Percentiles rank a stretch among this genome's conserved stretches.
phyloP scores from a whole-genome alignment of 2,888 invertebrate species.

The Hipparchia sbordonii region DNA sequence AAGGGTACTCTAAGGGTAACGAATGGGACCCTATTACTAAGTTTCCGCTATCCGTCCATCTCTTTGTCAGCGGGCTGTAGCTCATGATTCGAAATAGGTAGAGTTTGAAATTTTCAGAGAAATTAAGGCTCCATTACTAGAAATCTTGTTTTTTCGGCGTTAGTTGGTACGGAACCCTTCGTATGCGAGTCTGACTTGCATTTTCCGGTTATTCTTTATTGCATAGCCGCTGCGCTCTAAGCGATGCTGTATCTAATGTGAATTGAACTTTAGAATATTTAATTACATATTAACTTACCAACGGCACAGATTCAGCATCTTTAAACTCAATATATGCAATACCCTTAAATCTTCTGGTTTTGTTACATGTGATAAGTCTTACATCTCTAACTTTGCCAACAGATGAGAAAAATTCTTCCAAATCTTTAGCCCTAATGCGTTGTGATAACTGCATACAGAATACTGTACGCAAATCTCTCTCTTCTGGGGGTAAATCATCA shows the following conservation, averaged over 20 bases:
- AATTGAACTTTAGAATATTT: neutral
- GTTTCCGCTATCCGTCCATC: no score
- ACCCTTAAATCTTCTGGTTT: slow-evolving; percentile 98
- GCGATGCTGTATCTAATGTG: neutral
- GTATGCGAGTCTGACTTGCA: no score
- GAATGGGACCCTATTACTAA: no score
- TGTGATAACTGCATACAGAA: slow-evolving; percentile 99
- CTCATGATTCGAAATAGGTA: no score
- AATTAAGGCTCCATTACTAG: no score
- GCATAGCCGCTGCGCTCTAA: neutral
- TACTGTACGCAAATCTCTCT: slow-evolving; percentile 98
- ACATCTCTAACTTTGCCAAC: slow-evolving; percentile 99
- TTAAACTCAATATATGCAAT: slow-evolving; percentile 99
- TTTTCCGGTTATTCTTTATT: no score
- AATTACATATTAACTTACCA: slow-evolving; percentile 81
- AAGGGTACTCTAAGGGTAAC: no score
- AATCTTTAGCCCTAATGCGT: slow-evolving; percentile 94
- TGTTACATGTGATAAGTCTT: slow-evolving; percentile 98
- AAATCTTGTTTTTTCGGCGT: no score
- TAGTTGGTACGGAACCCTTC: no score
- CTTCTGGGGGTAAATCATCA: slow-evolving; percentile 95
- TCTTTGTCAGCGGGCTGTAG: no score
- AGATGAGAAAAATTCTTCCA: slow-evolving; percentile 99
- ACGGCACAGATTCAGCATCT: slow-evolving; percentile 97
- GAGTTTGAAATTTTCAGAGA: no score